Conservation (phyloP, 2,797 vertebrate species). For the Tympanoctomys barrerae region DNA sequence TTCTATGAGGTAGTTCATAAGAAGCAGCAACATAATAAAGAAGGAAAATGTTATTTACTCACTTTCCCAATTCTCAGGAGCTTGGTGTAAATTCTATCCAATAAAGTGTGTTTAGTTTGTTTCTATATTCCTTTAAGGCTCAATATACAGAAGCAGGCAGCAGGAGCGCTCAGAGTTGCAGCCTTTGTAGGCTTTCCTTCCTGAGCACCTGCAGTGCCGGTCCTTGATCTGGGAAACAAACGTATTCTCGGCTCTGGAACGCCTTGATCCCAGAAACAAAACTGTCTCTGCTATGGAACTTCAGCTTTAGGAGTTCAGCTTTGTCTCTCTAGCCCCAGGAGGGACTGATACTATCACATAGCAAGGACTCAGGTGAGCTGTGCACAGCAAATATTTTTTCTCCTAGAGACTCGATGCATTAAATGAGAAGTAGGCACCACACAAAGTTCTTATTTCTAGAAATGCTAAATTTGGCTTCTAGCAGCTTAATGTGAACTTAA, state of each 20-base stretch:
- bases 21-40: slow-evolving; percentile 79
- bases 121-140: slow-evolving; percentile 71
- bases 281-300: slow-evolving; percentile 52
- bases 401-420: slow-evolving; percentile 7
- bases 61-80: slow-evolving; percentile 79
- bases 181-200: slow-evolving; percentile 59
- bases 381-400: slow-evolving; percentile 51
- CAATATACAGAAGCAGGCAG: slow-evolving; percentile 22
- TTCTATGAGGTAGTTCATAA: slow-evolving; percentile 78
- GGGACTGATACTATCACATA: neutral
- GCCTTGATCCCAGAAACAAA: slow-evolving; percentile 70
- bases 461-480: neutral
- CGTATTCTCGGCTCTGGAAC: slow-evolving; percentile 70
- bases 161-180: slow-evolving; percentile 57
- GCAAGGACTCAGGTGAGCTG: slow-evolving; percentile 18
- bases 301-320: slow-evolving; percentile 20
- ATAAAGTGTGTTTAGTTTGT: slow-evolving; percentile 74
- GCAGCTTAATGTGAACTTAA: neutral
- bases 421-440: neutral
- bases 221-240: slow-evolving; percentile 84
- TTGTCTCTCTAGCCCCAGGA: slow-evolving; percentile 15
- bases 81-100: slow-evolving; percentile 77
- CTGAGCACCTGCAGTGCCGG: slow-evolving; percentile 61
- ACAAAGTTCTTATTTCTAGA: neutral
- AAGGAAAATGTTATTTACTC: slow-evolving; percentile 80